Percentiles rank a stretch among this genome's conserved stretches.
These are phyloP conservation scores for Amphiprion percula DNA, from an alignment of 2,113 vertebrate genomes.

Conservation along the genomic window DNA sequence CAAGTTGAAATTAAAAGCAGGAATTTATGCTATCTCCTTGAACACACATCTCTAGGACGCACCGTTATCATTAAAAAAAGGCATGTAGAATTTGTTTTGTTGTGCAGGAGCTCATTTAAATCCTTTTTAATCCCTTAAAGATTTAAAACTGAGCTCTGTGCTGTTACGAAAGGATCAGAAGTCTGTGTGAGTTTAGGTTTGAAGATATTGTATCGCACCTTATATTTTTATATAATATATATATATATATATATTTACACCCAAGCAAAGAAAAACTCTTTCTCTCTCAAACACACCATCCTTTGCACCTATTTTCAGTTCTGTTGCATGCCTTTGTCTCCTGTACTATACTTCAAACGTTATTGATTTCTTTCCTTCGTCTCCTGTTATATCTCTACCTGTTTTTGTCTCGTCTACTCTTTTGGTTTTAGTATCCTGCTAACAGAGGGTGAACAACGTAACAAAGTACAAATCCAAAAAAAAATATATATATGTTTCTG, in stretches of 20 bases:
- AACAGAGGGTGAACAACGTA: neutral
- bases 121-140: neutral
- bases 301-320: slow-evolving; percentile 38
- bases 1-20: no score
- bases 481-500: neutral
- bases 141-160: no score
- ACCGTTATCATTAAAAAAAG: neutral
- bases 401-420: slow-evolving; percentile 27
- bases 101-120: neutral
- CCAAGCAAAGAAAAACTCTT: neutral
- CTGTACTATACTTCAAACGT: slow-evolving; percentile 21
- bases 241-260: neutral
- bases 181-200: neutral
- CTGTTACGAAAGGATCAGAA: neutral
- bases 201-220: neutral
- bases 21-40: no score
- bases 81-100: neutral
- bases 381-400: slow-evolving; percentile 24
- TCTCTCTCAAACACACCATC: neutral
- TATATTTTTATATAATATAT: neutral
- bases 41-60: no score
- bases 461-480: neutral
- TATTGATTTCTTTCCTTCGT: slow-evolving; percentile 53
- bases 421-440: neutral
- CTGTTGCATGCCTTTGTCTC: slow-evolving; percentile 28